These are phyloP conservation scores for Coleophora flavipennella DNA, from an alignment of 2,888 invertebrate genomes.

Conservation along the genomic window DNA sequence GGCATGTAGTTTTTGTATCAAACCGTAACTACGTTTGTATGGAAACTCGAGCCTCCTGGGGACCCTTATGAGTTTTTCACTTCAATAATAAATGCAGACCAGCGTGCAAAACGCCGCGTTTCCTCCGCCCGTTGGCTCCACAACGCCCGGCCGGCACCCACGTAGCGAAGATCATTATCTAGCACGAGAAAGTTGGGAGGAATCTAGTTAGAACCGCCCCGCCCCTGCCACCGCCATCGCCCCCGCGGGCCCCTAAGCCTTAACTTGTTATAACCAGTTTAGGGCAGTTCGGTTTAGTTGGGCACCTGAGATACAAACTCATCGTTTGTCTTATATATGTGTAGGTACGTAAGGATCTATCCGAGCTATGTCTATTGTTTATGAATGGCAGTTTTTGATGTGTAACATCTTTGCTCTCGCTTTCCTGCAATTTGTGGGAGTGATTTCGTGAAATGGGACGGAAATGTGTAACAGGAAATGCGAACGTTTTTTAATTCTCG, in stretches of 20 bases:
- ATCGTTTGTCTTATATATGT: conserved; percentile 34
- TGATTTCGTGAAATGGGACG: too few relatives aligned
- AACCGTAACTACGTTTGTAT: too few relatives aligned
- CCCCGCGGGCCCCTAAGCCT: conserved; percentile 29
- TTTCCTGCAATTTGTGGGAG: too few relatives aligned
- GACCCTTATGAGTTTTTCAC: too few relatives aligned
- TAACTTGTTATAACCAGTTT: conserved; percentile 69
- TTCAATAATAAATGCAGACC: conserved; percentile 7
- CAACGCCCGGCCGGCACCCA: conserved; percentile 39
- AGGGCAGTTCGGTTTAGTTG: conserved; percentile 59
- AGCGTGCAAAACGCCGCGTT: conserved; percentile 27
- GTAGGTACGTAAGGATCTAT: not conserved
- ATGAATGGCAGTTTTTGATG: too few relatives aligned
- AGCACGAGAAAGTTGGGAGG: conserved; percentile 63
- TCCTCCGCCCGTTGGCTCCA: conserved; percentile 18
- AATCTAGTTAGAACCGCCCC: conserved; percentile 57
- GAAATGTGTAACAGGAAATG: too few relatives aligned
- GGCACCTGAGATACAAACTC: conserved; percentile 62
- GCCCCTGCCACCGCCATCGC: conserved; percentile 18
- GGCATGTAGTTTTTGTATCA: too few relatives aligned
- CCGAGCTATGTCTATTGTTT: too few relatives aligned
- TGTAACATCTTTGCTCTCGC: too few relatives aligned
- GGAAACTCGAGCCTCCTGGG: too few relatives aligned
- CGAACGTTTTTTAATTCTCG: too few relatives aligned
- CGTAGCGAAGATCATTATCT: conserved; percentile 70